Conservation (phyloP, 2,888 invertebrate species). For the Andrena camellia region DNA sequence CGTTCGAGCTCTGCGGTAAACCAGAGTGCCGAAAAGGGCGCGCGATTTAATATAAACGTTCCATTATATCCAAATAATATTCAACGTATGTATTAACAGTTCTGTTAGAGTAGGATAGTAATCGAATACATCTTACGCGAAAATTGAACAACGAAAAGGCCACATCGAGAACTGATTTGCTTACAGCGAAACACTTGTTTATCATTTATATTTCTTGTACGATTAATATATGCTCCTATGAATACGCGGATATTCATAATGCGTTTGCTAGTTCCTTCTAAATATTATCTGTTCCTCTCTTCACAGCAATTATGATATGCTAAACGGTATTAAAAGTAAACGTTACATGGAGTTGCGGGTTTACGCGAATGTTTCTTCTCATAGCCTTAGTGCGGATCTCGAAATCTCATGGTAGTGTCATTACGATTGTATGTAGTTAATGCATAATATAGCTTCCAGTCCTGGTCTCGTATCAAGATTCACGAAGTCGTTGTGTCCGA, state of each 20-base stretch:
- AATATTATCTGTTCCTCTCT: slow-evolving; percentile 35
- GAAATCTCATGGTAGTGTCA: slow-evolving; percentile 15
- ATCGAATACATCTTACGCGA: slow-evolving; percentile 8
- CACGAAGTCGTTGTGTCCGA: slow-evolving; percentile 55
- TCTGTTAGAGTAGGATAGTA: slow-evolving; percentile 25
- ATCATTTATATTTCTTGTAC: not conserved
- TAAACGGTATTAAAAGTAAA: slow-evolving; percentile 58
- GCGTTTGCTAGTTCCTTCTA: slow-evolving; percentile 24
- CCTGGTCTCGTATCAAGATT: slow-evolving; percentile 37
- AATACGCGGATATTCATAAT: slow-evolving; percentile 23
- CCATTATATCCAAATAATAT: slow-evolving; percentile 25
- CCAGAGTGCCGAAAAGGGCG: slow-evolving; percentile 28
- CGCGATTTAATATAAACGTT: slow-evolving; percentile 21
- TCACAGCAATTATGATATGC: slow-evolving; percentile 54
- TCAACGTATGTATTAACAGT: slow-evolving; percentile 11
- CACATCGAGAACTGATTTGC: slow-evolving; percentile 22
- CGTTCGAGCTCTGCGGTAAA: slow-evolving; percentile 20
- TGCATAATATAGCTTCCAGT: slow-evolving; percentile 25
- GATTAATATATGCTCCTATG: slow-evolving; percentile 30
- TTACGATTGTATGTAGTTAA: slow-evolving; percentile 35
- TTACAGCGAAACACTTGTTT: slow-evolving; percentile 14
- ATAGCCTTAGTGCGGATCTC: slow-evolving; percentile 44
- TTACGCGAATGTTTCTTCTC: slow-evolving; percentile 24
- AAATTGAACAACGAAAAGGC: slow-evolving; percentile 23
- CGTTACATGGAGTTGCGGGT: slow-evolving; percentile 39